Base-by-base conservation (phyloP, 2,797 vertebrate genomes). In the Sphenodon punctatus region DNA sequence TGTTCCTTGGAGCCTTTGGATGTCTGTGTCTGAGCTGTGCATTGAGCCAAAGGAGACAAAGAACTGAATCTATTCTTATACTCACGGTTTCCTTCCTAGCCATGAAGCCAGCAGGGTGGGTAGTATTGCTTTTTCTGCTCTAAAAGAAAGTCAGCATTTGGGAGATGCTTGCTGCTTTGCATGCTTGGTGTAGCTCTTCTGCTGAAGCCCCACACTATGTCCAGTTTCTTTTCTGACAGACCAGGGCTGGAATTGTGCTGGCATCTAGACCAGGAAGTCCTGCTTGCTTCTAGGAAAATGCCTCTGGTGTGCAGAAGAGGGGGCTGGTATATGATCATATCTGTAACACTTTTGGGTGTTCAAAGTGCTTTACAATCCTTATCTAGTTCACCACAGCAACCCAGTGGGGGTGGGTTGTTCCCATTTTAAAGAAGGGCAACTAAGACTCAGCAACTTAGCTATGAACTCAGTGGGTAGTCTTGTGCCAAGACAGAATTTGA, bases 51-150 rank as follows among this genome's bases (percentile, higher is more conserved):
- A 81, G 61, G 42, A 63, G 55, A 72, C 74, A 78, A 70, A 0
- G 2, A 73, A 27, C 42, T 6, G 0, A 80, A 87, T 34, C 45
- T 5, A 15, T 36, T 51, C 17, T 32, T 6, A 25, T 68, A 46
- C 55, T 59, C 61, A 78, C 23, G 0, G n/a, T 55, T 90, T 90
- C 85, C 87, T 86, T 91, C 89, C 88, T 85, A 85, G 78, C 71
- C 58, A 63, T 77, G 69, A 3, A 3, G 46, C 70, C 43, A 42
- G 83, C 85, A 85, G 80, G 89, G 87, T 79, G 25, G 60, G 73
- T 61, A 90, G 65, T 77, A 4, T 14, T 30, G 75, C 75, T 7
- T 4, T n/a, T n/a, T n/a, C n/a, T n/a, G n/a, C n/a, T n/a, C n/a
- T 27, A 64, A 55, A 38, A 6, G 48, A 67, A 91, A 69, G 12